Evolutionary conservation across 2,113 vertebrate species (phyloP).

Genomic region (Podarcis cretensis): DNA sequence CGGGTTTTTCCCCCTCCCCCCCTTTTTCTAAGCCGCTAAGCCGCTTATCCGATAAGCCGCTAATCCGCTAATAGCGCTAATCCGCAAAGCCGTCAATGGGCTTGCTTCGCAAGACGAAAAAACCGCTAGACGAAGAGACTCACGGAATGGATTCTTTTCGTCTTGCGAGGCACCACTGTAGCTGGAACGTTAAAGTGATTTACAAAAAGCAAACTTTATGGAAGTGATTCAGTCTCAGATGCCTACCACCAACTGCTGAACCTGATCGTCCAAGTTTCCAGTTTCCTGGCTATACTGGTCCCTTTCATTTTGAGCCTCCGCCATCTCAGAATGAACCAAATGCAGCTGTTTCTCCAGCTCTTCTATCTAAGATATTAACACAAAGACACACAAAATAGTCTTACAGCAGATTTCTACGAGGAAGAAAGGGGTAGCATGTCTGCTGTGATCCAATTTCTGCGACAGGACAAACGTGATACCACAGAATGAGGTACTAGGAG

Average conservation of each 20-base stretch:
- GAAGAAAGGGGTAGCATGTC: too few species aligned
- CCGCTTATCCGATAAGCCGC: too few species aligned
- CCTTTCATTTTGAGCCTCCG: constrained; percentile 68
- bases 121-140: too few species aligned
- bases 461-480: background rate
- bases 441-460: background rate
- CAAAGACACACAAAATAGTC: background rate
- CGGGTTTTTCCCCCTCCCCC: too few species aligned
- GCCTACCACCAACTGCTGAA: constrained; percentile 77
- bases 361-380: constrained; percentile 69
- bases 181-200: background rate
- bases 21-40: too few species aligned
- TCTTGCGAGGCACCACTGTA: too few species aligned
- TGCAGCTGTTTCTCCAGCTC: constrained; percentile 76
- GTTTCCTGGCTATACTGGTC: constrained; percentile 66
- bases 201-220: background rate
- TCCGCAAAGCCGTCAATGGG: too few species aligned
- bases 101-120: too few species aligned
- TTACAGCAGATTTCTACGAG: background rate
- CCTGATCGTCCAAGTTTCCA: constrained; percentile 64
- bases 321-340: constrained; percentile 63
- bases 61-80: too few species aligned
- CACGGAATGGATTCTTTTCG: too few species aligned
- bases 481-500: too few species aligned
- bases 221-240: background rate